Evolutionary conservation across 2,888 invertebrate genomes (phyloP).

Genomic region (Scaptomyza reducta): DNA sequence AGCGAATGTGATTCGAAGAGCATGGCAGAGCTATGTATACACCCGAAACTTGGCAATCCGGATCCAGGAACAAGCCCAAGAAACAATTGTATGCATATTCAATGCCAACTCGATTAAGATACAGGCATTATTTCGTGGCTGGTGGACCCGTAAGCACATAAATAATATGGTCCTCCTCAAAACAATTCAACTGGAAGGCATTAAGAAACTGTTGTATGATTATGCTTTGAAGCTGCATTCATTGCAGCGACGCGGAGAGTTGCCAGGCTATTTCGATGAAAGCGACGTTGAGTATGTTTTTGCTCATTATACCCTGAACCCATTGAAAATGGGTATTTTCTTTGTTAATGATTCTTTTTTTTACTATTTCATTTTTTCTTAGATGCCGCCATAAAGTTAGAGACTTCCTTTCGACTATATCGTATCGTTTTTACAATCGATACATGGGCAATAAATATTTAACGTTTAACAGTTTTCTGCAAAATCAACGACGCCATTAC

Average conservation of each 20-base stretch:
- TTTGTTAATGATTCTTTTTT: too few relatives aligned
- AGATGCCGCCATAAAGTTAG: constrained; percentile 12
- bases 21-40: constrained; percentile 63
- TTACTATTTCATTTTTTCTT: not conserved
- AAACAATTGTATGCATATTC: constrained; percentile 34
- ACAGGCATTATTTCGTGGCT: constrained; percentile 80
- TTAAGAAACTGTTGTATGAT: constrained; percentile 63
- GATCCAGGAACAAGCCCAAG: constrained; percentile 53
- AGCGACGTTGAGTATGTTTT: constrained; percentile 63
- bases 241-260: constrained; percentile 49
- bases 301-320: too few relatives aligned
- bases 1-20: constrained; percentile 64
- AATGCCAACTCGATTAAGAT: constrained; percentile 59
- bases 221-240: constrained; percentile 68
- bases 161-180: constrained; percentile 67
- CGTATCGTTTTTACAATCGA: constrained; percentile 46
- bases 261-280: constrained; percentile 75
- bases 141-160: constrained; percentile 67
- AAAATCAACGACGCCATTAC: not conserved
- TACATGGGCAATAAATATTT: constrained; percentile 16
- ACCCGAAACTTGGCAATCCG: constrained; percentile 6
- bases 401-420: constrained; percentile 7
- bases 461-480: not conserved
- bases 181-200: constrained; percentile 46
- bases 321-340: too few relatives aligned